Percentiles rank a stretch among this genome's conserved stretches.
These are phyloP conservation scores for Spodoptera exigua DNA, from an alignment of 2,888 invertebrate genomes.

Conservation along the genomic window DNA sequence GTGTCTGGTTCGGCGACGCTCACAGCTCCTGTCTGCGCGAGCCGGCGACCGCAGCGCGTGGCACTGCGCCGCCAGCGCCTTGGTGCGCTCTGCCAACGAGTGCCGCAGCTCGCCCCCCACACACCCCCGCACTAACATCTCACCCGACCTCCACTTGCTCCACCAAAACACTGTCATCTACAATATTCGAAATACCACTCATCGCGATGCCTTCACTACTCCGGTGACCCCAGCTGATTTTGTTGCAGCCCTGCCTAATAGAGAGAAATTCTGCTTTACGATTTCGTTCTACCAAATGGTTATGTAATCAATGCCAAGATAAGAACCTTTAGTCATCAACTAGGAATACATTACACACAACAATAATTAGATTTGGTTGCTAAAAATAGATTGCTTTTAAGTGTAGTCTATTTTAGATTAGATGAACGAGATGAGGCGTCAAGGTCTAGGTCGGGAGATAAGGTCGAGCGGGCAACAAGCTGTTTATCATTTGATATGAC, in stretches of 20 bases:
- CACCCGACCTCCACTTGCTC: slow-evolving; percentile 72
- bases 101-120: slow-evolving; percentile 84
- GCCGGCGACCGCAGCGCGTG: slow-evolving; percentile 84
- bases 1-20: slow-evolving; percentile 81
- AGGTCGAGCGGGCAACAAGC: slow-evolving; percentile 59
- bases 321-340: slow-evolving; percentile 15
- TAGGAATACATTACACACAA: slow-evolving; percentile 28
- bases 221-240: slow-evolving; percentile 16
- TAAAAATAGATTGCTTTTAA: slow-evolving; percentile 54
- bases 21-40: slow-evolving; percentile 74
- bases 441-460: slow-evolving; percentile 76
- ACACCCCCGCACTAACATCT: slow-evolving; percentile 86
- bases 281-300: slow-evolving; percentile 15
- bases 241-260: slow-evolving; percentile 36
- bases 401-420: slow-evolving; percentile 51
- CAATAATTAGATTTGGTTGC: slow-evolving; percentile 28
- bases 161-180: slow-evolving; percentile 55
- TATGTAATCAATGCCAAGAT: slow-evolving; percentile 65
- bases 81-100: slow-evolving; percentile 86
- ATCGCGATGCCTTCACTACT: slow-evolving; percentile 52
- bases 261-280: slow-evolving; percentile 24
- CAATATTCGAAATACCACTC: slow-evolving; percentile 51
- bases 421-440: slow-evolving; percentile 63
- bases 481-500: slow-evolving; percentile 47
- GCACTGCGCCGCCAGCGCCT: slow-evolving; percentile 85